Evolutionary conservation across 2,113 vertebrate genomes (phyloP), one percentile per base, ranked within the genome.

Genomic region (Pseudorasbora parva): DNA sequence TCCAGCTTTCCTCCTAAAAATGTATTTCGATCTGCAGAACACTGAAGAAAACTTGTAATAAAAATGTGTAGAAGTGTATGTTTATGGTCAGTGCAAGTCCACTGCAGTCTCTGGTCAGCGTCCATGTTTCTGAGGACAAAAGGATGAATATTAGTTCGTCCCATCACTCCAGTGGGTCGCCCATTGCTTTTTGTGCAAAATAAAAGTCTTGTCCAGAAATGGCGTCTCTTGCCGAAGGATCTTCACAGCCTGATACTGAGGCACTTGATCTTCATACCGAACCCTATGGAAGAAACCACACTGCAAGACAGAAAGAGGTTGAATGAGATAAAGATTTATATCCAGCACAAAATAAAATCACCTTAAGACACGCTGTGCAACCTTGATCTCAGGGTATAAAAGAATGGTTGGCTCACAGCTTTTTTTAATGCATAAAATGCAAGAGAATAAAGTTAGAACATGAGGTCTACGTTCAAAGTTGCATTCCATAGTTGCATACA

Each of bases 161-260:
- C 93, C 90, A 7, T 95, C 93, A 4, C 89, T 91, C 94, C 93
- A 92, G 91, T 91, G 94, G 8, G 94, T 96, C 17, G 94, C 92
- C 97, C 97, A 98, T 82, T 95, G 95, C 89, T 95, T 96, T 91
- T 95, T 94, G 87, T 96, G 92, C 88, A 95, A 92, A 54, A 91
- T 93, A 47, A 94, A 94, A 0, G 92, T 96, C 90, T 95, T 95
- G 80, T 96, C 94, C 27, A 95, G 94, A 91, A 95, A 95, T 90
- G 95, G 95, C 78, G 94, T 91, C 80, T 97, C 94, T 90, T 97
- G 92, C 2, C 94, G 93, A 0, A 95, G 96, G 89, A 98, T 98
- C 95, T 96, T 96, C 74, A 98, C 96, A 0, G 97, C 97, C 0
- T 98, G 96, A 92, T 97, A 95, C 89, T 96, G 96, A 60, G 97